Percentiles rank a stretch among this genome's conserved stretches.
Conservation (phyloP, 2,113 vertebrate genomes). For the Pygoscelis adeliae region DNA sequence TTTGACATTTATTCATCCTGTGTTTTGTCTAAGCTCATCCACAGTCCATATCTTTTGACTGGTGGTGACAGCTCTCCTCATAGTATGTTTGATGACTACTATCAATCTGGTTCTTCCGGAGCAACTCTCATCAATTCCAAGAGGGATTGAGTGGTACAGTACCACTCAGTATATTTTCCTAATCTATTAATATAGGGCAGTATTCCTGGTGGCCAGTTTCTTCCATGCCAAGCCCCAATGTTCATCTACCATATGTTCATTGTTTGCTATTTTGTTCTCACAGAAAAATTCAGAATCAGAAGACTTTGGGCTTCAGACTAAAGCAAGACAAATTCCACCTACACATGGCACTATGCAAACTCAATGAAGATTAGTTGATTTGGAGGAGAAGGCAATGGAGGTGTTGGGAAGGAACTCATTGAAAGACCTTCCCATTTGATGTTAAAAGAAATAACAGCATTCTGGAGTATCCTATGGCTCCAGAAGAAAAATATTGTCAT, state of each 20-base stretch:
- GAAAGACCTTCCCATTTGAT: neutral
- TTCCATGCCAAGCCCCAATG: neutral
- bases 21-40: neutral
- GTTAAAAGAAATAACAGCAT: neutral
- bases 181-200: neutral
- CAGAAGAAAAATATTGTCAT: neutral
- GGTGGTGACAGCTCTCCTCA: neutral
- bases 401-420: neutral
- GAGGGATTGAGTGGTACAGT: neutral
- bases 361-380: neutral
- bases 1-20: neutral
- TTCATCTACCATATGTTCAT: neutral
- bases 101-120: neutral
- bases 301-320: neutral
- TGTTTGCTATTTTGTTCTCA: neutral
- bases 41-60: neutral
- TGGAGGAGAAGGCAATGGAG: neutral
- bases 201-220: neutral
- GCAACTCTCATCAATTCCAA: neutral
- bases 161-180: neutral
- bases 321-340: neutral
- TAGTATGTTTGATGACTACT: neutral
- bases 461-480: neutral
- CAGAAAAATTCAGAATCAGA: neutral
- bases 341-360: neutral